These are phyloP conservation scores for Megaustenia siamemsis DNA, from an alignment of 2,888 invertebrate genomes.

Conservation along the genomic window DNA sequence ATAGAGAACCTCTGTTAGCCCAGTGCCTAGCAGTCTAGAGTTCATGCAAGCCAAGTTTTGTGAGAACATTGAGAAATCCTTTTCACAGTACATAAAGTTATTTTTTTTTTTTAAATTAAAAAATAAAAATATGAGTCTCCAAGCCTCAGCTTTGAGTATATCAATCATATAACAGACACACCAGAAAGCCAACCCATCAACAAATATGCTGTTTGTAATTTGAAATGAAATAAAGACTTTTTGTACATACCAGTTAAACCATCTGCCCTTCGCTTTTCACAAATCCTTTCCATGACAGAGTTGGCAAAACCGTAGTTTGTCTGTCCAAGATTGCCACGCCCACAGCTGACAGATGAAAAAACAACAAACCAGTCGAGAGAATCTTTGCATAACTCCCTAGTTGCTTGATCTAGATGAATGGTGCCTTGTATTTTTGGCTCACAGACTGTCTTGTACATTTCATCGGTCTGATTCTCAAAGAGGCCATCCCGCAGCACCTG, in stretches of 20 bases:
- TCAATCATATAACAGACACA: too few relatives aligned
- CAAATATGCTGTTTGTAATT: too few relatives aligned
- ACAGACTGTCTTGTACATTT: conserved; percentile 88
- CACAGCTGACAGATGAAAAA: conserved; percentile 97
- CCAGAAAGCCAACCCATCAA: too few relatives aligned
- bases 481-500: conserved; percentile 91
- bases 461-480: conserved; percentile 90
- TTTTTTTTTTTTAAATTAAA: too few relatives aligned
- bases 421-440: conserved; percentile 93
- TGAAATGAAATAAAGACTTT: too few relatives aligned
- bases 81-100: too few relatives aligned
- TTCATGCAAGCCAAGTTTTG: too few relatives aligned
- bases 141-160: too few relatives aligned
- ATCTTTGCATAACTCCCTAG: conserved; percentile 88
- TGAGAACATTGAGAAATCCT: too few relatives aligned
- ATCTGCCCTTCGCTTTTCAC: conserved; percentile 89
- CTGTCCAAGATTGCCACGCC: conserved; percentile 97
- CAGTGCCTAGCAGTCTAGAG: too few relatives aligned
- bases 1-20: too few relatives aligned
- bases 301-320: conserved; percentile 98
- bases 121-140: too few relatives aligned
- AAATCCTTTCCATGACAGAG: conserved; percentile 97
- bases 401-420: conserved; percentile 88
- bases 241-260: conserved; percentile 89
- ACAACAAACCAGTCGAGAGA: conserved; percentile 92